Conservation (phyloP, 2,888 invertebrate genomes). For the Drosophila anomelani region DNA sequence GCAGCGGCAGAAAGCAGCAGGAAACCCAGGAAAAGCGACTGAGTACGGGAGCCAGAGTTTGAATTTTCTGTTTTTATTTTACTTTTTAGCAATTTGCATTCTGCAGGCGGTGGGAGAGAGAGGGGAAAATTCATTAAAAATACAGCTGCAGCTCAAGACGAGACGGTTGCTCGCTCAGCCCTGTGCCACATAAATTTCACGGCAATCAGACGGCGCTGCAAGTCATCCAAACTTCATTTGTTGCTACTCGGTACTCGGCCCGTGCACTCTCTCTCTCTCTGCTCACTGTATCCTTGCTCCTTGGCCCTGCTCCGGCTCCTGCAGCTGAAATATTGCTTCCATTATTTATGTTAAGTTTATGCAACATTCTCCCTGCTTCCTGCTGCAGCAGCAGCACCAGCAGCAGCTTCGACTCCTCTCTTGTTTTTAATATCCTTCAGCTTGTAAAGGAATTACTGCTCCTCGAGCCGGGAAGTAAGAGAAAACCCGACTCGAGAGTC, state of each 20-base stretch:
- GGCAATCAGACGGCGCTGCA: constrained; percentile 77
- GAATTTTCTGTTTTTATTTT: neutral
- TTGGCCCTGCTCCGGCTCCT: constrained; percentile 60
- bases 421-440: constrained; percentile 81
- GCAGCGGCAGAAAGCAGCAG: constrained; percentile 6
- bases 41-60: neutral
- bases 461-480: constrained; percentile 44
- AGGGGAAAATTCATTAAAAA: constrained; percentile 49
- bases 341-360: constrained; percentile 78
- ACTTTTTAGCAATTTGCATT: constrained; percentile 42
- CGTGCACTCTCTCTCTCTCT: constrained; percentile 16
- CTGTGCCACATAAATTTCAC: constrained; percentile 72
- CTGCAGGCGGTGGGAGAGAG: neutral
- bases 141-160: constrained; percentile 36
- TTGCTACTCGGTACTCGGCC: constrained; percentile 62
- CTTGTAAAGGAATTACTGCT: constrained; percentile 76
- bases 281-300: constrained; percentile 39
- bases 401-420: constrained; percentile 58
- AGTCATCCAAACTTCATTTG: constrained; percentile 81
- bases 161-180: constrained; percentile 24
- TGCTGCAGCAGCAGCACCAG: constrained; percentile 23
- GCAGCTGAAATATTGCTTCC: constrained; percentile 77
- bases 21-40: neutral
- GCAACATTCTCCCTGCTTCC: constrained; percentile 67
- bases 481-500: constrained; percentile 49